A percentile compares a stretch with the other conserved stretches of the same genome.
phyloP scores from a whole-genome alignment of 2,113 vertebrate species.

The Lutjanus erythropterus region DNA sequence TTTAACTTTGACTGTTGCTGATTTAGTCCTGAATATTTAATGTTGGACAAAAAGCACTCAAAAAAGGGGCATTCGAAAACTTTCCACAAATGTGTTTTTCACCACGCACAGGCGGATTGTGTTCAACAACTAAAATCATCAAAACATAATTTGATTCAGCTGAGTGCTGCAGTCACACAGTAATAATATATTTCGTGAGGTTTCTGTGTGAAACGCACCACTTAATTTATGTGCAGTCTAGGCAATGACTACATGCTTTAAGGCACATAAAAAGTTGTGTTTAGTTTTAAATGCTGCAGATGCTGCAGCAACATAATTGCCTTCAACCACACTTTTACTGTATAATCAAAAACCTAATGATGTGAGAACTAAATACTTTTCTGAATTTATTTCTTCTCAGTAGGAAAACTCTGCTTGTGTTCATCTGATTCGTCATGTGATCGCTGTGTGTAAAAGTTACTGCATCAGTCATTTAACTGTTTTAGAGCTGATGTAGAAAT shows the following conservation, averaged over 20 bases:
- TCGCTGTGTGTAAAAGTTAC: neutral
- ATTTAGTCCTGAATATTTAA: neutral
- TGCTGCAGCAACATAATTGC: conserved; percentile 4
- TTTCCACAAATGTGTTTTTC: neutral
- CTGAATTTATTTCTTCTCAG: conserved; percentile 13
- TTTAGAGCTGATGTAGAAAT: neutral
- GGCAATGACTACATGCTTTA: neutral
- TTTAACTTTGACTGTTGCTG: neutral
- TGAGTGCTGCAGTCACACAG: neutral
- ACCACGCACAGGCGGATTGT: neutral
- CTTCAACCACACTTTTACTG: conserved; percentile 7
- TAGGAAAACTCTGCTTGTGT: neutral
- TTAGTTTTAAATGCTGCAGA: conserved; percentile 21
- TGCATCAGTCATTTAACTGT: neutral
- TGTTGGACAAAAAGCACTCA: neutral
- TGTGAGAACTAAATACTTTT: conserved; percentile 36
- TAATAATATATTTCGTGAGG: neutral
- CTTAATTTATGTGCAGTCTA: conserved; percentile 12
- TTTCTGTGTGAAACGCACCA: neutral
- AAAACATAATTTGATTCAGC: too few relatives aligned
- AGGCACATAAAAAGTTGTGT: neutral
- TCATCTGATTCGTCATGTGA: neutral
- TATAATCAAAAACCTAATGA: conserved; percentile 43
- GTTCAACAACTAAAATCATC: too few relatives aligned
- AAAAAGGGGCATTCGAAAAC: too few relatives aligned